A percentile compares a stretch with the other conserved stretches of the same genome.
These are phyloP conservation scores for Eristalis pertinax DNA, from an alignment of 2,888 invertebrate genomes.

Conservation along the genomic window DNA sequence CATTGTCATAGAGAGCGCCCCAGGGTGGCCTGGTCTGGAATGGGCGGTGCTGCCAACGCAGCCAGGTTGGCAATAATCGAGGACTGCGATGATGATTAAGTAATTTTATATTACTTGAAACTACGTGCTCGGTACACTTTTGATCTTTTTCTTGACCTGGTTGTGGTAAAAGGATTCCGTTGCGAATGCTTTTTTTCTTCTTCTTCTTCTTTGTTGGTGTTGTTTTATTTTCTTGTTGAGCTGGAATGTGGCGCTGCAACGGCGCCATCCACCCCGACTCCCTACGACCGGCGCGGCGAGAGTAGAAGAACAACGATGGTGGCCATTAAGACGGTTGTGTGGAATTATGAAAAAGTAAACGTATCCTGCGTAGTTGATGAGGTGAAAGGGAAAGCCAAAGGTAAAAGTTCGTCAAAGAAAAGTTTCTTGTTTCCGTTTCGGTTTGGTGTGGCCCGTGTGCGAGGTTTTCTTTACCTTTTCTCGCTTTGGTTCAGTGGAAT, in stretches of 20 bases:
- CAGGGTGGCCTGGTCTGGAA: conserved; percentile 14
- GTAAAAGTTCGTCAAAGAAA: conserved; percentile 70
- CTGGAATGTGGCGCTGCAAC: conserved; percentile 14
- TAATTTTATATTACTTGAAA: conserved; percentile 70
- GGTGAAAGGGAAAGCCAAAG: conserved; percentile 67
- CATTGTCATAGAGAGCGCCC: conserved; percentile 47
- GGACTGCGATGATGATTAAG: conserved; percentile 69
- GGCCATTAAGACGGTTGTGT: conserved; percentile 52
- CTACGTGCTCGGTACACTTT: conserved; percentile 69
- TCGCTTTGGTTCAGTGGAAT: conserved; percentile 42
- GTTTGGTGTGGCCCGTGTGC: conserved; percentile 21
- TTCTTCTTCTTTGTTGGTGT: background rate
- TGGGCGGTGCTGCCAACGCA: conserved; percentile 15
- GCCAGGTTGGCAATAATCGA: conserved; percentile 49
- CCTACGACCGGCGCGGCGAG: no score
- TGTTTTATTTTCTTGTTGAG: background rate
- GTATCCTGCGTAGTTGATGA: conserved; percentile 66
- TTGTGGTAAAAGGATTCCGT: conserved; percentile 61
- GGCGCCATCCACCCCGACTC: background rate
- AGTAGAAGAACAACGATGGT: background rate
- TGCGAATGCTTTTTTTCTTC: conserved; percentile 14
- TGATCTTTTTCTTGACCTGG: conserved; percentile 70
- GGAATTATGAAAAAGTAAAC: conserved; percentile 63
- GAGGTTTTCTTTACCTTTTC: conserved; percentile 22
- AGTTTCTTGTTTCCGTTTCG: conserved; percentile 57